Percentiles rank a stretch among this genome's conserved stretches.
Evolutionary conservation across 2,113 vertebrate species (phyloP).

Genomic region (Butorides virescens): DNA sequence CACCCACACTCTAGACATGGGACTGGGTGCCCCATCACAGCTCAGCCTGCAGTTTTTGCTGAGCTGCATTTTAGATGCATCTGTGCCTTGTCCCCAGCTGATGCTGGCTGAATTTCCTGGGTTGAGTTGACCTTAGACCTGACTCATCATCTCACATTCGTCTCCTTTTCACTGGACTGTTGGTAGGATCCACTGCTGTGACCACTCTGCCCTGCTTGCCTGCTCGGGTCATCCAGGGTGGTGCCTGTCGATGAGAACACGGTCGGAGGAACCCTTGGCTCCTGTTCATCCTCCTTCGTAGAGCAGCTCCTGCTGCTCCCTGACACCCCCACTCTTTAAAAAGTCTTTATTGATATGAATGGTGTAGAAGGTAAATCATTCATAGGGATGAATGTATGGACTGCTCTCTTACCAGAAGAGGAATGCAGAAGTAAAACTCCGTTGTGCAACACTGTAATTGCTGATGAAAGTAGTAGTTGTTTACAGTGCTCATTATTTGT

Average conservation of each 20-base stretch:
- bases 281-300: rapidly evolving
- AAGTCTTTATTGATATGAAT: not conserved
- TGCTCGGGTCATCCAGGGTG: rapidly evolving
- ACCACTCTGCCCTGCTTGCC: not conserved
- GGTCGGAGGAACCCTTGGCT: not conserved
- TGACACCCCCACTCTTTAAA: not conserved
- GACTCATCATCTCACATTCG: rapidly evolving
- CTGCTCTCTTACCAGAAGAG: not conserved
- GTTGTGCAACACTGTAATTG: not conserved
- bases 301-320: not conserved
- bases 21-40: not conserved
- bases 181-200: not conserved
- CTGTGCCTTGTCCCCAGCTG: not conserved
- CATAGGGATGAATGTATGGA: not conserved
- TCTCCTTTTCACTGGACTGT: not conserved
- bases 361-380: not conserved
- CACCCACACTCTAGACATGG: not conserved
- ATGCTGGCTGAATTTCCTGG: not conserved
- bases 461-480: not conserved
- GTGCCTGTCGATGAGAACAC: rapidly evolving
- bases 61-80: not conserved
- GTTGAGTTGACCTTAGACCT: not conserved
- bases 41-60: not conserved
- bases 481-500: not conserved
- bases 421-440: not conserved